phyloP scores from a whole-genome alignment of 2,888 invertebrate species.

The Synanthedon vespiformis region DNA sequence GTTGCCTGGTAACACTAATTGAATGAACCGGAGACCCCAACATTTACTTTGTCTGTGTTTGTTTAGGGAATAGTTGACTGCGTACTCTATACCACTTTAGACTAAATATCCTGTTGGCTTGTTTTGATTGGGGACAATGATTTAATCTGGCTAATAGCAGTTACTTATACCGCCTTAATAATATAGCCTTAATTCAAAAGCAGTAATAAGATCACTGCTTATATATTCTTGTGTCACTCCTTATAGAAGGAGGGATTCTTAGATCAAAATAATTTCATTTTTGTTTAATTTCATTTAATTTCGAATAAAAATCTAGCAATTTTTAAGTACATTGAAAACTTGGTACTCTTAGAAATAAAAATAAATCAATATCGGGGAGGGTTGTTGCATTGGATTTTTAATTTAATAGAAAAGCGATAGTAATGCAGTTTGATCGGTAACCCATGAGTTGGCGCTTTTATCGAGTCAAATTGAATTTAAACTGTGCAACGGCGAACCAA shows the following conservation, averaged over 20 bases:
- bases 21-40: conserved; percentile 15
- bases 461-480: neutral
- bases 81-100: conserved; percentile 4
- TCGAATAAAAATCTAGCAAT: no score
- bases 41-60: conserved; percentile 20
- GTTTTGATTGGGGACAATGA: no score
- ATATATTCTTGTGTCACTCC: no score
- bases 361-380: neutral
- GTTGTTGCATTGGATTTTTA: neutral
- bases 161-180: no score
- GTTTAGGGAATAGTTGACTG: conserved; percentile 17
- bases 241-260: no score
- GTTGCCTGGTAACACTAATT: conserved; percentile 23
- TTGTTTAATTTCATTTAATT: no score
- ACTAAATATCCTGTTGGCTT: no score
- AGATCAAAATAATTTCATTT: no score
- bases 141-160: no score
- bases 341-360: neutral
- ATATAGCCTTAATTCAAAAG: no score
- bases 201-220: no score
- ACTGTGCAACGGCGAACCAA: neutral
- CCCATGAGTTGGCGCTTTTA: neutral
- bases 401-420: neutral
- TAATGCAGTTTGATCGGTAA: neutral
- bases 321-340: no score